Evolutionary conservation across 2,113 vertebrate genomes (phyloP).

Genomic region (Stegastes partitus): DNA sequence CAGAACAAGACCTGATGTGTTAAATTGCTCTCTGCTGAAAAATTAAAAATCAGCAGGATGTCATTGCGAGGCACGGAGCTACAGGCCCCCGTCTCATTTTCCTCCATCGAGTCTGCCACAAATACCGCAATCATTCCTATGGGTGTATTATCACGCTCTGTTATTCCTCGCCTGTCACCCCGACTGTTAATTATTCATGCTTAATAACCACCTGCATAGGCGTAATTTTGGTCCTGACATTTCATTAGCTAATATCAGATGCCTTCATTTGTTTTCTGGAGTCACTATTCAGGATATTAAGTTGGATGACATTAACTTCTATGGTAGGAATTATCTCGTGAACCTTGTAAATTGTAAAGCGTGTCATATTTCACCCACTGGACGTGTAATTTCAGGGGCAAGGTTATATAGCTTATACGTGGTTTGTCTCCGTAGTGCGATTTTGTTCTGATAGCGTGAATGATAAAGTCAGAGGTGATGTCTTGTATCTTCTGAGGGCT

Average conservation of each 20-base stretch:
- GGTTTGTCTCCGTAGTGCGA: slow-evolving; percentile 11
- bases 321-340: slow-evolving; percentile 26
- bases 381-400: slow-evolving; percentile 2
- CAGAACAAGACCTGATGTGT: slow-evolving; percentile 45
- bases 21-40: slow-evolving; percentile 55
- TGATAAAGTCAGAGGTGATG: slow-evolving; percentile 1
- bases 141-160: slow-evolving; percentile 53
- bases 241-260: slow-evolving; percentile 60
- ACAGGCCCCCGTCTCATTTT: slow-evolving; percentile 23
- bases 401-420: slow-evolving; percentile 2
- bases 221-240: slow-evolving; percentile 50
- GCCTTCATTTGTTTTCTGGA: slow-evolving; percentile 49
- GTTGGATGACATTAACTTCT: slow-evolving; percentile 19
- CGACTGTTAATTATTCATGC: slow-evolving; percentile 61
- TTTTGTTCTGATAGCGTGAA: neutral
- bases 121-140: slow-evolving; percentile 2
- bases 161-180: slow-evolving; percentile 45
- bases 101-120: slow-evolving; percentile 4
- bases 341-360: slow-evolving; percentile 33
- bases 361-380: slow-evolving; percentile 20
- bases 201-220: slow-evolving; percentile 60
- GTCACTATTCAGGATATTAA: slow-evolving; percentile 48
- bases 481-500: neutral
- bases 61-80: slow-evolving; percentile 5
- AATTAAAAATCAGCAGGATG: slow-evolving; percentile 54